Conservation (phyloP, 2,113 vertebrate genomes). For the Tylochromis polylepis region DNA sequence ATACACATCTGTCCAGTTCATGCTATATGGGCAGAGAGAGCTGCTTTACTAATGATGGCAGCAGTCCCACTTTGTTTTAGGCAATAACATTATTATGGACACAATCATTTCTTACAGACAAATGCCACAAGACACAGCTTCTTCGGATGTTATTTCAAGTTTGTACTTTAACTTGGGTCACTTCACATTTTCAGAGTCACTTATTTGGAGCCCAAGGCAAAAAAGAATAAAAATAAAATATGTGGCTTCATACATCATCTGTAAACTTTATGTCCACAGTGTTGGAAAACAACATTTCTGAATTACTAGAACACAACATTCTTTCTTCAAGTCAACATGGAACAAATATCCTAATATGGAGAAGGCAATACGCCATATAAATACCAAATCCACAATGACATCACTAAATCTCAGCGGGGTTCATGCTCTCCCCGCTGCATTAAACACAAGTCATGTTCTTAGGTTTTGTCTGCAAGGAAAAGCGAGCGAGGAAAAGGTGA, state of each 20-base stretch:
- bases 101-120: background rate
- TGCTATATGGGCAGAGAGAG: background rate
- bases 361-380: background rate
- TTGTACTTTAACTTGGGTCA: background rate
- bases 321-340: background rate
- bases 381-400: constrained; percentile 7
- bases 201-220: background rate
- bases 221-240: background rate
- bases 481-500: background rate
- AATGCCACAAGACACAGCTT: background rate
- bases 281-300: background rate
- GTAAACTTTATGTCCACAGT: background rate
- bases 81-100: background rate
- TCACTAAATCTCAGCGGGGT: background rate
- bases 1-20: background rate
- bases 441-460: constrained; percentile 15
- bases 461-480: background rate
- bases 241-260: background rate
- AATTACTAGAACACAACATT: background rate
- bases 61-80: background rate
- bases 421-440: background rate
- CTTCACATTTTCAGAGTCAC: background rate
- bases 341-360: constrained; percentile 35
- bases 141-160: background rate
- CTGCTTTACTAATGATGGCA: background rate